Conservation (phyloP, 2,888 invertebrate species). For the Eretmocerus hayati region DNA sequence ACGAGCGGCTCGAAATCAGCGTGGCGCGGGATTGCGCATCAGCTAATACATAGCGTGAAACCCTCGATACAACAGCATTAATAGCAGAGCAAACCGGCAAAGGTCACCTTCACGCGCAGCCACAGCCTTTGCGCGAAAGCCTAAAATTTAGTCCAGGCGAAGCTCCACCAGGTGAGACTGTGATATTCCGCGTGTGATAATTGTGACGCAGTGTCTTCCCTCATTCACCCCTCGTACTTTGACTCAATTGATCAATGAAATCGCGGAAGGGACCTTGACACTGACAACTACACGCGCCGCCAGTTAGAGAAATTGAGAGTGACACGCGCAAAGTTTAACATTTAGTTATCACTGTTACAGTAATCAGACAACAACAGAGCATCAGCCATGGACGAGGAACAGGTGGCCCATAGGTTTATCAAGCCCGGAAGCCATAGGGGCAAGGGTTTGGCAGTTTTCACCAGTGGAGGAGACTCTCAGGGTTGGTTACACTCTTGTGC, state of each 20-base stretch:
- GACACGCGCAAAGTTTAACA: not conserved
- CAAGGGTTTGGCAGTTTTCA: constrained; percentile 90
- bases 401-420: constrained; percentile 57
- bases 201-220: no score
- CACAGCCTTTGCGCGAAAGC: no score
- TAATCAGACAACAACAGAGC: constrained; percentile 20
- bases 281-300: constrained; percentile 2
- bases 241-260: no score
- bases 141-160: no score
- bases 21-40: no score
- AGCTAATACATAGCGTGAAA: no score
- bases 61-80: no score
- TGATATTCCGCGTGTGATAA: no score
- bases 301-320: not conserved
- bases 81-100: not conserved
- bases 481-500: constrained; percentile 48
- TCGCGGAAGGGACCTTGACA: constrained; percentile 19
- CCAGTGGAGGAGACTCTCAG: constrained; percentile 95
- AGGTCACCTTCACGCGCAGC: constrained; percentile 23
- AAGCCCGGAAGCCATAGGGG: constrained; percentile 84
- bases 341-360: not conserved
- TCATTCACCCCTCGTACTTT: no score
- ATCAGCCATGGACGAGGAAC: constrained; percentile 48
- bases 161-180: no score
- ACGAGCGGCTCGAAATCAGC: no score